These are phyloP conservation scores for Venturia canescens DNA, from an alignment of 1,140 invertebrate species.

Conservation along the genomic window DNA sequence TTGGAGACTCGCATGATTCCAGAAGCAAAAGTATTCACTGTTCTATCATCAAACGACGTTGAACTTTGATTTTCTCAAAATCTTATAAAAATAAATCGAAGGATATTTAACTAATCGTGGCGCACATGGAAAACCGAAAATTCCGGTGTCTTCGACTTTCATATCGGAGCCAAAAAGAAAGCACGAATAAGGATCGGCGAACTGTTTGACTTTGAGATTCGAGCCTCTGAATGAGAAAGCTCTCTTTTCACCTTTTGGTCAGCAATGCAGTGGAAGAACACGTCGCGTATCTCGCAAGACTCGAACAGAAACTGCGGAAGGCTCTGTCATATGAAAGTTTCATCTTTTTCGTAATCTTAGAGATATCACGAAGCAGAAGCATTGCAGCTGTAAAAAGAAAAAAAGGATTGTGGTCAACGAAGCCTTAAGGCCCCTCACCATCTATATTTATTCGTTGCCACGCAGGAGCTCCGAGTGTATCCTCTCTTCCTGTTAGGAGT, in stretches of 20 bases:
- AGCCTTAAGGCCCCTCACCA: not conserved
- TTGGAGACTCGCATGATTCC: too few relatives aligned
- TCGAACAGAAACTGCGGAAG: not conserved
- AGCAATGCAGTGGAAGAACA: constrained; percentile 30
- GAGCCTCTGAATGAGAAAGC: constrained; percentile 38
- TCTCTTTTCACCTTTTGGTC: constrained; percentile 9
- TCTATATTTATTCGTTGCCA: not conserved
- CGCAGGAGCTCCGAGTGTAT: not conserved
- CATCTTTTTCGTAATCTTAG: constrained; percentile 57
- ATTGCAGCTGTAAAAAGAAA: not conserved
- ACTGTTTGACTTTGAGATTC: constrained; percentile 57
- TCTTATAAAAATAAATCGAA: too few relatives aligned
- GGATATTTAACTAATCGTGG: too few relatives aligned
- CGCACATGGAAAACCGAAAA: too few relatives aligned
- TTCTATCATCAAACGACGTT: too few relatives aligned
- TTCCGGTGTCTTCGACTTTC: constrained; percentile 50
- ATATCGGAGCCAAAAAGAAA: constrained; percentile 55
- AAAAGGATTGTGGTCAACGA: not conserved
- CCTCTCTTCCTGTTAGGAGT: not conserved
- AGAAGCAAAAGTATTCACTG: too few relatives aligned
- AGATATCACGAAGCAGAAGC: constrained; percentile 15
- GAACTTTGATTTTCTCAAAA: too few relatives aligned
- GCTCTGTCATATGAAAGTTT: constrained; percentile 63
- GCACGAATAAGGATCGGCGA: constrained; percentile 30
- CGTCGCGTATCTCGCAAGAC: constrained; percentile 35